phyloP scores from a whole-genome alignment of 2,113 vertebrate genomes.

The Psammodynastes pulverulentus region DNA sequence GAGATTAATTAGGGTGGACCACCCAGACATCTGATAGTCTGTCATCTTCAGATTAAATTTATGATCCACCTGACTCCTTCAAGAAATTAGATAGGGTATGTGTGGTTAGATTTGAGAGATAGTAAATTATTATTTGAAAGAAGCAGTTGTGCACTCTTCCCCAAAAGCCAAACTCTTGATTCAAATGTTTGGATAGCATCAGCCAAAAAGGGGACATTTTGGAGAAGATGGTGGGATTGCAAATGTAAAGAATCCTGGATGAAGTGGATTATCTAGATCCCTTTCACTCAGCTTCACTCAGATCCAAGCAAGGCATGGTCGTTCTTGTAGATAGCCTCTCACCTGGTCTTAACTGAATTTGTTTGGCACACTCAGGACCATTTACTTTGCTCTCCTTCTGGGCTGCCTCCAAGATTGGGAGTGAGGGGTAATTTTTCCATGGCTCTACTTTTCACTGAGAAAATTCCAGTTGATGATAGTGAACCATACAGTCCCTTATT shows the following conservation, averaged over 20 bases:
- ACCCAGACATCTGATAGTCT: background rate
- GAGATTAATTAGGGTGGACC: background rate
- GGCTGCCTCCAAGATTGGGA: background rate
- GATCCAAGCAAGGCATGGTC: background rate
- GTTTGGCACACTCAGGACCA: background rate
- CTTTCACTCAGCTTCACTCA: background rate
- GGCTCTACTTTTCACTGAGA: background rate
- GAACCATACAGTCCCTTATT: background rate
- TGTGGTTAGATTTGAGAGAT: background rate
- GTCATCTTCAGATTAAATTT: background rate
- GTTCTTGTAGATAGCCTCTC: background rate
- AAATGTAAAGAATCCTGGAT: background rate
- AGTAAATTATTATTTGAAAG: background rate
- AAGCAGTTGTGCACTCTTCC: background rate
- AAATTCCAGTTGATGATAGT: background rate
- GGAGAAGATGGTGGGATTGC: background rate
- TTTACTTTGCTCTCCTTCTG: background rate
- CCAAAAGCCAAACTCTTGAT: background rate
- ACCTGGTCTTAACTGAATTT: background rate
- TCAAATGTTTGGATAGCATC: background rate
- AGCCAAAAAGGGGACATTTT: background rate
- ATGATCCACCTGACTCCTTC: background rate
- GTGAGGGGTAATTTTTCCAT: background rate
- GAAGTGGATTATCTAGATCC: background rate
- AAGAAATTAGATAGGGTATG: background rate